Conservation (phyloP, 2,888 invertebrate genomes). For the Ectemnius continuus region DNA sequence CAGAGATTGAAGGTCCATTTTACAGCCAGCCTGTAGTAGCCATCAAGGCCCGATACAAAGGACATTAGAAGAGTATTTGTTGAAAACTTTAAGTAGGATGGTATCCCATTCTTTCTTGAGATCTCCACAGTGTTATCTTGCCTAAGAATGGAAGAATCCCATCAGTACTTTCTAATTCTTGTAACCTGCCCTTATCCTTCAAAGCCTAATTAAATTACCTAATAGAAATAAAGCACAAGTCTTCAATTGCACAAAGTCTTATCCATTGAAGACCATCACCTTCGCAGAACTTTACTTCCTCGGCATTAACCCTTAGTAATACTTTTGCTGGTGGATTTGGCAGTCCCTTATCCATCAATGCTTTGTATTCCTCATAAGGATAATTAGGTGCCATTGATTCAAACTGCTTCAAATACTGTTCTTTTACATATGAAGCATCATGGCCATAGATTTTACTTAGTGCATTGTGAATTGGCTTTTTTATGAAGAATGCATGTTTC, state of each 20-base stretch:
- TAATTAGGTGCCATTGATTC: constrained; percentile 91
- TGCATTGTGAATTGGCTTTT: constrained; percentile 86
- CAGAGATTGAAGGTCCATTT: constrained; percentile 96
- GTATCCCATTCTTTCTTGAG: constrained; percentile 87
- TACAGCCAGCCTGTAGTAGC: constrained; percentile 89
- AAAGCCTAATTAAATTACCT: constrained; percentile 67
- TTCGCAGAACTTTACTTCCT: constrained; percentile 69
- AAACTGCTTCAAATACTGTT: constrained; percentile 88
- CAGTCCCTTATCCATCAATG: constrained; percentile 82
- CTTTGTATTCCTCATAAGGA: constrained; percentile 86
- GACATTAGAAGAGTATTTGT: constrained; percentile 85
- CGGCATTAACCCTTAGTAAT: constrained; percentile 76
- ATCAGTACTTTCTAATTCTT: neutral
- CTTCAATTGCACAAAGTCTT: constrained; percentile 87
- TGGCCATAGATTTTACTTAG: constrained; percentile 82
- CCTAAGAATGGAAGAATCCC: constrained; percentile 65
- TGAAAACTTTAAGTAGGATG: constrained; percentile 86
- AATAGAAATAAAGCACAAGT: constrained; percentile 89
- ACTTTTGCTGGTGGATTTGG: constrained; percentile 88
- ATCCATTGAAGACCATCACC: constrained; percentile 63
- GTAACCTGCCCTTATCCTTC: neutral
- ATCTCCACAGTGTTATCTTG: constrained; percentile 87
- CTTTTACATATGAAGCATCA: constrained; percentile 86
- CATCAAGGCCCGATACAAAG: constrained; percentile 90
- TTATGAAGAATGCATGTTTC: constrained; percentile 87